Evolutionary conservation across 2,113 vertebrate genomes (phyloP).

Genomic region (Brachionichthys hirsutus): DNA sequence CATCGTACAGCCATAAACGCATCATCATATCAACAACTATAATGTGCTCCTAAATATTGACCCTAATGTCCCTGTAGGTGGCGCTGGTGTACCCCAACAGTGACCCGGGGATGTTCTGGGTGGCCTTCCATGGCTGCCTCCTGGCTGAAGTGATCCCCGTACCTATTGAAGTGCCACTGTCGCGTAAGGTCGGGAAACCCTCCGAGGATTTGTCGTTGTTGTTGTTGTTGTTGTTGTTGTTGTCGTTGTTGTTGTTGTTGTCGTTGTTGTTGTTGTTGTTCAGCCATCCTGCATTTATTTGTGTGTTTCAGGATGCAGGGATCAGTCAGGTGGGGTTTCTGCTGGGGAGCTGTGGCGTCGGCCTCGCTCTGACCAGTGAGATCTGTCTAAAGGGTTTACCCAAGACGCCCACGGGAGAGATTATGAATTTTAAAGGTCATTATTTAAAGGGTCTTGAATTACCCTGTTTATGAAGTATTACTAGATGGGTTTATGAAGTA

Average conservation of each 20-base stretch:
- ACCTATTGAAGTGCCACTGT: slow-evolving; percentile 96
- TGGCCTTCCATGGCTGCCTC: slow-evolving; percentile 96
- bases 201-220: no score
- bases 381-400: slow-evolving; percentile 96
- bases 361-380: slow-evolving; percentile 95
- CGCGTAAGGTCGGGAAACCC: slow-evolving; percentile 87
- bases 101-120: slow-evolving; percentile 98
- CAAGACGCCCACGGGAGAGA: slow-evolving; percentile 96
- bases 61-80: slow-evolving; percentile 76
- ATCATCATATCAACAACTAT: no score
- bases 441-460: slow-evolving; percentile 76
- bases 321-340: slow-evolving; percentile 97
- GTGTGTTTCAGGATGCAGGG: slow-evolving; percentile 85
- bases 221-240: no score
- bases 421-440: slow-evolving; percentile 95
- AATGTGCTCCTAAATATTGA: not conserved
- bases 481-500: no score
- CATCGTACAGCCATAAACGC: not conserved
- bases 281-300: not conserved
- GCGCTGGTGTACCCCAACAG: slow-evolving; percentile 98
- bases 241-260: not conserved
- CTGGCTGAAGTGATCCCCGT: slow-evolving; percentile 97
- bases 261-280: no score
- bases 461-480: not conserved
- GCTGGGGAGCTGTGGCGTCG: slow-evolving; percentile 92